Percentiles rank a stretch among this genome's conserved stretches.
Conservation (phyloP, 2,113 vertebrate genomes). For the Uropsilus gracilis region DNA sequence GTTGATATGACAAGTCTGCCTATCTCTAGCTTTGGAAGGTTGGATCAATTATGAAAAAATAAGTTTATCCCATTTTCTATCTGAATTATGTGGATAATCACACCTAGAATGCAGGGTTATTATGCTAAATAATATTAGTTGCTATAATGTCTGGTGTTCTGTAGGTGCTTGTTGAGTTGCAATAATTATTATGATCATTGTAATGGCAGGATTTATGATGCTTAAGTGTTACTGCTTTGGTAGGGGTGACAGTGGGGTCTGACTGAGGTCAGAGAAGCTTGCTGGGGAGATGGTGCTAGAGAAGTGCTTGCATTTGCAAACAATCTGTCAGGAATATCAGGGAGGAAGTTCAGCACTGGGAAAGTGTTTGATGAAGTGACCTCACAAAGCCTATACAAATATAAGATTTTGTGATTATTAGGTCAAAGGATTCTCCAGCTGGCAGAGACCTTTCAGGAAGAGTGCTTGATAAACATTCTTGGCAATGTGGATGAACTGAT, state of each 20-base stretch:
- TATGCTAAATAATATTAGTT: neutral
- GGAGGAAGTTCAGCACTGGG: neutral
- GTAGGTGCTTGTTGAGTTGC: neutral
- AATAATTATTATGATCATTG: neutral
- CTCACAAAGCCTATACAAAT: neutral
- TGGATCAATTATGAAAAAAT: neutral
- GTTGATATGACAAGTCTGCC: neutral
- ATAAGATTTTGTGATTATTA: conserved; percentile 16
- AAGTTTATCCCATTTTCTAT: neutral
- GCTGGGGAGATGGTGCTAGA: neutral
- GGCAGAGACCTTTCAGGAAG: conserved; percentile 11
- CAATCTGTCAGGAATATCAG: conserved; percentile 6
- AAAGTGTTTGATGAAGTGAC: conserved; percentile 38
- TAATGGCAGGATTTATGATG: neutral
- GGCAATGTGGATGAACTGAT: neutral
- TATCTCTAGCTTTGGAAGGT: neutral
- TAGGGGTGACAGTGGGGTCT: neutral
- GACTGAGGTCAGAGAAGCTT: neutral
- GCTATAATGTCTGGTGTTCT: neutral
- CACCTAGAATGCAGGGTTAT: neutral
- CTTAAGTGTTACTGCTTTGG: neutral
- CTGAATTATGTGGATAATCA: neutral
- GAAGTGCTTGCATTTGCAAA: neutral
- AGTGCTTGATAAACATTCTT: conserved; percentile 30
- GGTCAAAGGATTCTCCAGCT: conserved; percentile 33